Evolutionary conservation across 2,113 vertebrate genomes (phyloP), one percentile per base, ranked within the genome.

Genomic region (Myotis lucifugus): DNA sequence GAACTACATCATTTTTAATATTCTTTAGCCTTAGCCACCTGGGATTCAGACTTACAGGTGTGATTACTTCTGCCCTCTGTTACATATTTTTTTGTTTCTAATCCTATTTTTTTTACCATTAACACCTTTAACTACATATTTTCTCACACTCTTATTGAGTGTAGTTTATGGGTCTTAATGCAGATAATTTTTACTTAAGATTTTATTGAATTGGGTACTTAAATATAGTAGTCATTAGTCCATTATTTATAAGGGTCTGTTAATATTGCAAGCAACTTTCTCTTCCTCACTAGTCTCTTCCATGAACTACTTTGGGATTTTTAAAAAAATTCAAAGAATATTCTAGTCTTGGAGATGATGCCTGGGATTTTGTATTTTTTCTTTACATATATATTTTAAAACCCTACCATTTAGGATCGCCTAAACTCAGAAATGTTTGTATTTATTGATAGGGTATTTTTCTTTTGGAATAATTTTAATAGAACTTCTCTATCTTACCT

Each of bases 401-500:
- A 64, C 52, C 15, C 5, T 32, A 94, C 11, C 34, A 69, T 1
- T 27, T 48, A 46, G 52, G 5, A 37, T 29, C 21, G 66, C 6
- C 2, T 85, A 8, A 59, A 91, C 25, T 48, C 5, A 82, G 72
- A 88, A 85, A 56, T 59, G 13, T 91, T 89, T 82, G 42, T 56
- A 66, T 93, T 87, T 74, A 42, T 76, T 85, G 27, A 52, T 82
- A n/a, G 5, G 3, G 56, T 85, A 2, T 77, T 89, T 90, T 93
- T 14, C 40, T 86, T 93, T 86, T 32, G 54, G 74, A 74, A 87
- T 61, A 42, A 93, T 48, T 40, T 69, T 17, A 90, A 56, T 27
- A 78, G 87, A 37, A 70, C 4, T 37, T 93, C 8, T 72, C 42
- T 59, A 42, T 91, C 74, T 96, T 89, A 92, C 86, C 82, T 94